Base-by-base conservation (phyloP, 2,888 invertebrate species). In the Pogonocherus hispidulus region DNA sequence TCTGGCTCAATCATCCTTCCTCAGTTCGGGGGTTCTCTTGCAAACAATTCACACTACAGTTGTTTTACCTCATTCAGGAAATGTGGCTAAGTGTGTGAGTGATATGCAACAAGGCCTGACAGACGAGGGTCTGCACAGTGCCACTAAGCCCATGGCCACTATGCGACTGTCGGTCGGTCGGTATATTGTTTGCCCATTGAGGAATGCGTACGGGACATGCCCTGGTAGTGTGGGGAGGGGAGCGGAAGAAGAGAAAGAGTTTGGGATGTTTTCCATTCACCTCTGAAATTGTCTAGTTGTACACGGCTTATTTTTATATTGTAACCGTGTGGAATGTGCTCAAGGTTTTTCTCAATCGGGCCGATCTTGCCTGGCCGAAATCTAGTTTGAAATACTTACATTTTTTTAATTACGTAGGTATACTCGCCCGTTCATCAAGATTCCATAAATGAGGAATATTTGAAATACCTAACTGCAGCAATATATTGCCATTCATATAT, bases 131-230 rank as follows among this genome's bases (percentile, higher is more conserved):
- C 51, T 63, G 55, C 55, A 22, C 49, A 51, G n/a, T 63, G 56
- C 52, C 72, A 71, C 75, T 76, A 73, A 73, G 75, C 70, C 77
- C 73, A 78, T 74, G 73, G 79, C 77, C 76, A 76, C 77, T 79
- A 78, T 78, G 75, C 78, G 79, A 81, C 82, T 69, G 71, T 69
- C 69, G 63, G 69, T 67, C n/a, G n/a, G n/a, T n/a, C n/a, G 64
- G 69, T 67, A 69, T 71, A 73, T 71, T 69, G 74, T 76, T 75
- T 74, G 75, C 76, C 78, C 78, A 78, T 79, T 78, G 78, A 79
- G 77, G 77, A 79, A 78, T 79, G 77, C 74, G 71, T 67, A 65
- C 69, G 64, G 62, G 51, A 56, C 66, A 64, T 71, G 68, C 69
- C 70, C 70, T 63, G 66, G 57, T 52, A 62, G 54, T 60, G 63